phyloP scores from a whole-genome alignment of 2,113 vertebrate genomes.

The Zosterops japonicus region DNA sequence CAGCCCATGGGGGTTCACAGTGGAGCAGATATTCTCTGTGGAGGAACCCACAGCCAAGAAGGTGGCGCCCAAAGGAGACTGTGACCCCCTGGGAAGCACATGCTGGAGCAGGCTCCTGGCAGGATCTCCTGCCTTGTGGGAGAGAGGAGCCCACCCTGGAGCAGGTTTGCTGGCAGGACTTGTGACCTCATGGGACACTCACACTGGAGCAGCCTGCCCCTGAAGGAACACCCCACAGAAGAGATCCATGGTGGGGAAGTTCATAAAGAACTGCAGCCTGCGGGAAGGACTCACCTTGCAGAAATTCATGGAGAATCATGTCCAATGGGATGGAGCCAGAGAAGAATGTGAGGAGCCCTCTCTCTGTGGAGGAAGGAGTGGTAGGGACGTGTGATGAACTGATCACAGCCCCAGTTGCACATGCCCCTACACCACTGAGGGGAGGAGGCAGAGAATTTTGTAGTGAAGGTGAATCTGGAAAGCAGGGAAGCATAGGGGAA shows the following conservation, averaged over 20 bases:
- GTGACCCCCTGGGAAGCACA: neutral
- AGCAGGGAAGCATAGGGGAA: neutral
- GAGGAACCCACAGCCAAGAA: neutral
- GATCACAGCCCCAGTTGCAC: neutral
- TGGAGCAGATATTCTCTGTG: neutral
- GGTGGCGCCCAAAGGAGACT: neutral
- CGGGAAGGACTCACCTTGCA: neutral
- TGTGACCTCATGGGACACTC: neutral
- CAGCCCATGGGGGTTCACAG: neutral
- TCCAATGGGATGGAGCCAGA: rapidly evolving
- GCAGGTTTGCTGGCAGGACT: neutral
- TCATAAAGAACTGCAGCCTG: neutral
- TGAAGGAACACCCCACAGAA: neutral
- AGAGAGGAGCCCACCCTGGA: neutral
- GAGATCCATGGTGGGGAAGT: rapidly evolving
- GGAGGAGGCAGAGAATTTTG: neutral
- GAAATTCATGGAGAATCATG: neutral
- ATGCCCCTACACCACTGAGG: rapidly evolving
- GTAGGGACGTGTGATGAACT: rapidly evolving
- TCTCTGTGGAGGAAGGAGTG: neutral
- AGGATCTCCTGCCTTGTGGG: neutral
- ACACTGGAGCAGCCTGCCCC: neutral
- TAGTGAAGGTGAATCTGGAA: neutral
- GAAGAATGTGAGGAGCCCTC: neutral
- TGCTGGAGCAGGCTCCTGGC: neutral